phyloP scores from a whole-genome alignment of 1,140 invertebrate species.

The Parasteatoda tepidariorum region DNA sequence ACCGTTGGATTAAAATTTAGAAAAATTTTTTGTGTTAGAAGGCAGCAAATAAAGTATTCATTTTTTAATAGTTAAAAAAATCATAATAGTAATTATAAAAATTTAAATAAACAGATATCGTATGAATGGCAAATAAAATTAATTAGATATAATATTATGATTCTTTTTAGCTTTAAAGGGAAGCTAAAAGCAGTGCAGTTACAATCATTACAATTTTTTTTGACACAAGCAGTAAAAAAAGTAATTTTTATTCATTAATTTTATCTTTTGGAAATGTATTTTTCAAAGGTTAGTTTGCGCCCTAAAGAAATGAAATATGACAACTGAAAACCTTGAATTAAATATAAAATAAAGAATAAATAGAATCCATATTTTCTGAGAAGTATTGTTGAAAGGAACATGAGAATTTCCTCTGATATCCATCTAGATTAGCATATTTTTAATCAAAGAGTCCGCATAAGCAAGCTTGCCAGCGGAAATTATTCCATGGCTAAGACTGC shows the following conservation, averaged over 20 bases:
- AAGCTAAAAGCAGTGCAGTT: too few relatives aligned
- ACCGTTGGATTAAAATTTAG: too few relatives aligned
- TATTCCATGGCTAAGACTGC: conserved; percentile 19
- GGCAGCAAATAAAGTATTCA: too few relatives aligned
- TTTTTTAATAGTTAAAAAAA: too few relatives aligned
- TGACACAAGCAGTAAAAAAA: background rate
- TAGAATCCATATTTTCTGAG: conserved; percentile 19
- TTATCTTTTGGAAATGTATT: background rate
- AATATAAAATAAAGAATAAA: conserved; percentile 21
- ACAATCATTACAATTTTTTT: background rate
- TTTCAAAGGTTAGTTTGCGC: background rate
- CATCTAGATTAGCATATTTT: conserved; percentile 34
- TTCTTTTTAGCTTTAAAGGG: too few relatives aligned
- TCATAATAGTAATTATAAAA: too few relatives aligned
- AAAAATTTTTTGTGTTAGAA: too few relatives aligned
- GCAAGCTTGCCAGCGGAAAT: conserved; percentile 2
- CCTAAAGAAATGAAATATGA: background rate
- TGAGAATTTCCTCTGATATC: background rate
- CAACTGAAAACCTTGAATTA: background rate
- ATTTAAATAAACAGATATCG: too few relatives aligned
- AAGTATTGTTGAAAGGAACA: conserved; percentile 15
- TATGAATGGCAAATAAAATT: too few relatives aligned
- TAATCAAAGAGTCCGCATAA: conserved; percentile 19
- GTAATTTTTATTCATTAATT: background rate
- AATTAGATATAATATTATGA: too few relatives aligned